Base-by-base conservation (phyloP, 1,140 invertebrate genomes). In the Papilio polytes region DNA sequence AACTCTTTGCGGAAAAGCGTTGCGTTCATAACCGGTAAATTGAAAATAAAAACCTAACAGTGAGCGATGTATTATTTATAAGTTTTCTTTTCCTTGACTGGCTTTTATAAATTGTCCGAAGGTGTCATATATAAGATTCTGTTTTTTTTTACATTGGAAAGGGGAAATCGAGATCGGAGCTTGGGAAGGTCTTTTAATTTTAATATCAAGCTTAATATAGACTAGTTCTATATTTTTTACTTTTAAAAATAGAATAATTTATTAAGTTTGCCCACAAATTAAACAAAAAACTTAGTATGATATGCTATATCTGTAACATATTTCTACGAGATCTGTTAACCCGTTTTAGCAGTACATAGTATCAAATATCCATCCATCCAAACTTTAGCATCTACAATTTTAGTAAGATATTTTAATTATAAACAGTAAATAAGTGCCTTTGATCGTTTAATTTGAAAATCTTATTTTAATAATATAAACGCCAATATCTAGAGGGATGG, bases 61-160 rank as follows among this genome's bases (percentile, higher is more conserved):
- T 59, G 74, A 26, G 36, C 26, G 48, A 41, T 59, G 22, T 78
- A 78, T 78, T 41, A 78, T 78, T 78, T 56, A 78, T 78, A 59
- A 59, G 51, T 78, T 78, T 78, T 78, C 76, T 78, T 78, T 78
- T 78, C 76, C 76, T 59, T 59, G 51, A 59, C 76, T 59, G 51
- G 76, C 74, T 51, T 76, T 76, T 76, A 76, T 78, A 78, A 59
- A 59, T 59, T 78, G 51, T 78, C 48, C 59, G 12, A 36, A 78
- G 76, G 76, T 78, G 76, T 53, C 74, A 56, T 78, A 59, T 78
- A 56, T 78, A 41, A 26, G 26, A 31, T 59, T 59, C 26, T 22
- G 59, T 41, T 48, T 48, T 48, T 76, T 59, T 77, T 77, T 31
- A 2, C 51, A 77, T 56, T 59, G 51, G 74, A 77, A 77, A 77